Evolutionary conservation across 92 coral and sea anemone species (phyloP).

Genomic region (Phenganax marumi): DNA sequence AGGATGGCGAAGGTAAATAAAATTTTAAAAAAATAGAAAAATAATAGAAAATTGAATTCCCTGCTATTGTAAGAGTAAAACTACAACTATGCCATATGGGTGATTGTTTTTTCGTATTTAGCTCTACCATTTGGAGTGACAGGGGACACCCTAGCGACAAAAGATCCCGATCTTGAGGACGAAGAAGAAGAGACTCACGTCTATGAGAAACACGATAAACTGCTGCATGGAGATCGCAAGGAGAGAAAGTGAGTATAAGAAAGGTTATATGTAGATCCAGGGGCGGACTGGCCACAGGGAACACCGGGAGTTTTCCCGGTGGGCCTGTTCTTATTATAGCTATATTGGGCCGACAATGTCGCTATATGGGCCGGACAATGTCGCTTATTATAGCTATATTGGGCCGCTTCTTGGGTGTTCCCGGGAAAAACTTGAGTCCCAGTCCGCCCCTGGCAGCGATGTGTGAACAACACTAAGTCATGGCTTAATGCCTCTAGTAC

Average conservation of each 20-base stretch:
- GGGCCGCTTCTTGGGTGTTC: too few species aligned
- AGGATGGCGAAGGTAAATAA: slow-evolving; percentile 85
- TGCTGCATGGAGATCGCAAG: slow-evolving; percentile 78
- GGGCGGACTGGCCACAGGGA: too few species aligned
- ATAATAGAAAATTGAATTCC: not conserved
- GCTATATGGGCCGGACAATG: too few species aligned
- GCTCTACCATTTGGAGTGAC: slow-evolving; percentile 95
- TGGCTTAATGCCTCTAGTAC: too few species aligned
- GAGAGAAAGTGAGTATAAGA: slow-evolving; percentile 62
- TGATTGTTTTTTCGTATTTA: not conserved
- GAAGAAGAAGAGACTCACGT: slow-evolving; percentile 89
- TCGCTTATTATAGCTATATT: too few species aligned
- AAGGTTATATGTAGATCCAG: too few species aligned
- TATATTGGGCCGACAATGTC: too few species aligned
- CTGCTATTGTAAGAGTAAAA: not conserved
- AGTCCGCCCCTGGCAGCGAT: too few species aligned
- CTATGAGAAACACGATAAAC: slow-evolving; percentile 83
- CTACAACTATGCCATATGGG: not conserved
- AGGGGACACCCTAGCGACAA: slow-evolving; percentile 74
- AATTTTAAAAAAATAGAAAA: not conserved
- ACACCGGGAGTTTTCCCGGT: too few species aligned
- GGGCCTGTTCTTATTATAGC: too few species aligned
- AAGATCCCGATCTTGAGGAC: slow-evolving; percentile 85
- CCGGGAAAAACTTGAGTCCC: too few species aligned
- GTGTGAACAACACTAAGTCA: too few species aligned